Percentiles rank a stretch among this genome's conserved stretches.
Evolutionary conservation across 2,113 vertebrate genomes (phyloP).

Genomic region (Lamprotornis superbus): DNA sequence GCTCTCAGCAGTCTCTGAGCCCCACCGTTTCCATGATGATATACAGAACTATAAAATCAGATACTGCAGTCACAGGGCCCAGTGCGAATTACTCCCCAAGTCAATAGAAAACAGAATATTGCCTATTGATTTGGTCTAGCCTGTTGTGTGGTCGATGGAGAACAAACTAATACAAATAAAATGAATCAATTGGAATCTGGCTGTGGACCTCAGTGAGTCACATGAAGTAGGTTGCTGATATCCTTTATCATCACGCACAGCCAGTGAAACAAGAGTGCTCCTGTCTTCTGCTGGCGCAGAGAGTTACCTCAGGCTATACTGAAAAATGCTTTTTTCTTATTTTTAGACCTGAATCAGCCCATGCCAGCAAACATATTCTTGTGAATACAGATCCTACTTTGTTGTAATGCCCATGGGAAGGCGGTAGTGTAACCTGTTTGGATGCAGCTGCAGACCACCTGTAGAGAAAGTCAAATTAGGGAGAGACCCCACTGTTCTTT

Average conservation of each 20-base stretch:
- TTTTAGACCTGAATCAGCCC: slow-evolving; percentile 85
- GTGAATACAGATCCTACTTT: slow-evolving; percentile 79
- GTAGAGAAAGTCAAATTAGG: slow-evolving; percentile 95
- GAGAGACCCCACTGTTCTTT: slow-evolving; percentile 88
- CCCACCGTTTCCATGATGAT: not conserved
- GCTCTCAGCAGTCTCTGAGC: not conserved
- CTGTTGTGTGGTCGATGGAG: slow-evolving; percentile 56
- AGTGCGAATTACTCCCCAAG: slow-evolving; percentile 24
- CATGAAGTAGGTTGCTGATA: slow-evolving; percentile 87
- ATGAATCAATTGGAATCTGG: slow-evolving; percentile 81
- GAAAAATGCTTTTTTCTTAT: slow-evolving; percentile 84
- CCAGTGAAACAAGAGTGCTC: slow-evolving; percentile 88
- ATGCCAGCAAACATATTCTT: slow-evolving; percentile 83
- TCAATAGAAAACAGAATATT: slow-evolving; percentile 73
- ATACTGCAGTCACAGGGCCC: not conserved
- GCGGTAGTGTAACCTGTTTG: slow-evolving; percentile 84
- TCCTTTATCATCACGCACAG: slow-evolving; percentile 84
- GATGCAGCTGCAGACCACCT: slow-evolving; percentile 93
- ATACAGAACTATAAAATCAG: slow-evolving; percentile 22
- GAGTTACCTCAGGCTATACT: slow-evolving; percentile 89
- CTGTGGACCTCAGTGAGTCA: slow-evolving; percentile 85
- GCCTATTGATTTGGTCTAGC: slow-evolving; percentile 73
- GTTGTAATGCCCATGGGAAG: slow-evolving; percentile 79
- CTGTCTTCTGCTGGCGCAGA: slow-evolving; percentile 82
- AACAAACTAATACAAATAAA: slow-evolving; percentile 78